Evolutionary conservation across 2,888 invertebrate genomes (phyloP).

Genomic region (Meteorus colon): DNA sequence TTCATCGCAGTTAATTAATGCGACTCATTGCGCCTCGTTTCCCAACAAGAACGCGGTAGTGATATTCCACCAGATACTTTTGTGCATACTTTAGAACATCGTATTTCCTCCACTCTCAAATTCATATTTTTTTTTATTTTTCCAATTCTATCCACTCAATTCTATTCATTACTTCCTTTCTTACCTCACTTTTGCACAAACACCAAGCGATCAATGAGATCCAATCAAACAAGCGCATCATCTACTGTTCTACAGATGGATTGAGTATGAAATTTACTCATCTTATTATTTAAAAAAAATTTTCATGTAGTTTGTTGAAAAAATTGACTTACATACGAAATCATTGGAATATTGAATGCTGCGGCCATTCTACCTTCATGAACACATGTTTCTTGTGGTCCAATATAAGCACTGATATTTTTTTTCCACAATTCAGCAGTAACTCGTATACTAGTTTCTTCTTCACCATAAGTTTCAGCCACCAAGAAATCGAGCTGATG

Average conservation of each 20-base stretch:
- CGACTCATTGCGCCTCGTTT: conserved; percentile 27
- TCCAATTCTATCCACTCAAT: background rate
- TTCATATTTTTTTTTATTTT: background rate
- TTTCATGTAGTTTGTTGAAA: too few relatives aligned
- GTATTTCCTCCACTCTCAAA: background rate
- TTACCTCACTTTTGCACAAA: background rate
- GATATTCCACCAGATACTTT: background rate
- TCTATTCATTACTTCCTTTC: background rate
- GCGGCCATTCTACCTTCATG: conserved; percentile 96
- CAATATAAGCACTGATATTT: conserved; percentile 91
- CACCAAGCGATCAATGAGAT: conserved; percentile 16
- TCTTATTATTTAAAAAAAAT: too few relatives aligned
- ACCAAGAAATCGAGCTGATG: conserved; percentile 86
- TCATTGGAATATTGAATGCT: conserved; percentile 95
- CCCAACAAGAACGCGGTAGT: background rate
- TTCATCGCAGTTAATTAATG: conserved; percentile 30
- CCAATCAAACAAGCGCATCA: conserved; percentile 23
- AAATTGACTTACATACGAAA: conserved; percentile 89
- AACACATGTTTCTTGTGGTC: conserved; percentile 92
- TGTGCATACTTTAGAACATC: background rate
- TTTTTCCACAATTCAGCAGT: conserved; percentile 89
- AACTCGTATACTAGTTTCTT: conserved; percentile 88
- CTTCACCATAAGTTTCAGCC: conserved; percentile 93
- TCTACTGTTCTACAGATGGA: background rate
- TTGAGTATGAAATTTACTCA: too few relatives aligned